These are phyloP conservation scores for Hylyphantes graminicola DNA, from an alignment of 1,140 invertebrate species.

Conservation along the genomic window DNA sequence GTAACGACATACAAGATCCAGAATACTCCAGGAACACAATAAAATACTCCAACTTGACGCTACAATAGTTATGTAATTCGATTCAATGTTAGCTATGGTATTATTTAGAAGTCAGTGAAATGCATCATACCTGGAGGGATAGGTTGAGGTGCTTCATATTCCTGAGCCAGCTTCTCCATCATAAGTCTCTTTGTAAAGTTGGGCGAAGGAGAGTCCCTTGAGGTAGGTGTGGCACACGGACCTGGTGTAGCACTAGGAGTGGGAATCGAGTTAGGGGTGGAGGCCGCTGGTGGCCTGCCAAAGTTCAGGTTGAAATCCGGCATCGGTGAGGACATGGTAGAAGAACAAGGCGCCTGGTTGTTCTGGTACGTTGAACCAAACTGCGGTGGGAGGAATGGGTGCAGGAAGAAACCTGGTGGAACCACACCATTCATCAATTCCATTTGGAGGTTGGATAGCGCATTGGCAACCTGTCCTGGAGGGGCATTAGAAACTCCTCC, in stretches of 20 bases:
- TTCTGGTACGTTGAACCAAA: slow-evolving; percentile 38
- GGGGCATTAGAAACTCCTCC: slow-evolving; percentile 5
- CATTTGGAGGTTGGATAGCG: slow-evolving; percentile 55
- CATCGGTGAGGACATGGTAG: slow-evolving; percentile 39
- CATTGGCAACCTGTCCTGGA: slow-evolving; percentile 50
- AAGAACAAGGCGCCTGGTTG: slow-evolving; percentile 2
- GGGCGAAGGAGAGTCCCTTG: slow-evolving; percentile 54
- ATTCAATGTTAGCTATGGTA: no score
- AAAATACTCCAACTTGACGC: no score
- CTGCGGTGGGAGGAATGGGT: slow-evolving; percentile 51
- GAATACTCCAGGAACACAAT: no score
- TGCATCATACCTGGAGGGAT: slow-evolving; percentile 61
- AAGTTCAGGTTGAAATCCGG: slow-evolving; percentile 51
- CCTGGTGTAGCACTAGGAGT: slow-evolving; percentile 60
- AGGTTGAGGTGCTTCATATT: slow-evolving; percentile 63
- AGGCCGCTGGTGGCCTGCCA: slow-evolving; percentile 35
- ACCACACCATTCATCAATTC: slow-evolving; percentile 58
- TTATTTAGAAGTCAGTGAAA: no score
- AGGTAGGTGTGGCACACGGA: slow-evolving; percentile 54
- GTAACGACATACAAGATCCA: no score
- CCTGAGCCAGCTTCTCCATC: slow-evolving; percentile 63
- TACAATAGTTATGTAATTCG: no score
- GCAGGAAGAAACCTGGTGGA: slow-evolving; percentile 51
- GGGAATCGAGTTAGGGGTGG: slow-evolving; percentile 54
- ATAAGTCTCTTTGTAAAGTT: slow-evolving; percentile 52